Evolutionary conservation across 2,113 vertebrate species (phyloP).

Genomic region (Plecotus auritus): DNA sequence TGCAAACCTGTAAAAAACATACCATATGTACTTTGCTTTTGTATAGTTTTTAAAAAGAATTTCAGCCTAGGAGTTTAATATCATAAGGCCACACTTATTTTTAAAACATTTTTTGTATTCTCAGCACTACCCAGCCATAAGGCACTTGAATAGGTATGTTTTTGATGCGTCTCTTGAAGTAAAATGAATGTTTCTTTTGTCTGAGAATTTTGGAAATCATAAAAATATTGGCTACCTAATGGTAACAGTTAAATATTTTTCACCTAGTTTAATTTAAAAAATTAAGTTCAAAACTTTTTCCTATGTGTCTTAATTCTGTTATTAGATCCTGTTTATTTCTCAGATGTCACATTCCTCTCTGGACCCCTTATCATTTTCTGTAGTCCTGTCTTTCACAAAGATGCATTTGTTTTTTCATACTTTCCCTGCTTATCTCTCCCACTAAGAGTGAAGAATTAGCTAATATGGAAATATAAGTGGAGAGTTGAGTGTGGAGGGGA

Average conservation of each 20-base stretch:
- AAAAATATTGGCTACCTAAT: constrained; percentile 25
- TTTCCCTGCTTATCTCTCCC: neutral
- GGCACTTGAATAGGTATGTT: neutral
- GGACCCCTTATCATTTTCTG: neutral
- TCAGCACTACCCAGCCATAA: constrained; percentile 28
- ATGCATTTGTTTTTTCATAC: neutral
- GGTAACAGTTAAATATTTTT: constrained; percentile 8
- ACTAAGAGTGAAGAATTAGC: neutral
- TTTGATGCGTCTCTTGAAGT: constrained; percentile 24
- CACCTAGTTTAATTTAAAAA: constrained; percentile 22
- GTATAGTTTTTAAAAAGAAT: constrained; percentile 51
- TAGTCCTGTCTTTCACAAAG: neutral
- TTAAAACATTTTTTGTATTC: constrained; percentile 31
- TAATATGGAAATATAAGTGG: neutral
- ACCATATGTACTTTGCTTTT: constrained; percentile 47
- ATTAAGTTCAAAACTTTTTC: neutral
- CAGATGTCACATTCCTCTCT: neutral
- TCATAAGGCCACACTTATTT: constrained; percentile 55
- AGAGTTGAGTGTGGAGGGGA: neutral
- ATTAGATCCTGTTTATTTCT: neutral
- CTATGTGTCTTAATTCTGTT: neutral
- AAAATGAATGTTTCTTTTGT: neutral
- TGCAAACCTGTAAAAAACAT: constrained; percentile 31
- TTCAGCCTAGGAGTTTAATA: constrained; percentile 53
- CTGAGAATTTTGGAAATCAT: constrained; percentile 30